Conservation (phyloP, 2,113 vertebrate species). For the Zeus faber region DNA sequence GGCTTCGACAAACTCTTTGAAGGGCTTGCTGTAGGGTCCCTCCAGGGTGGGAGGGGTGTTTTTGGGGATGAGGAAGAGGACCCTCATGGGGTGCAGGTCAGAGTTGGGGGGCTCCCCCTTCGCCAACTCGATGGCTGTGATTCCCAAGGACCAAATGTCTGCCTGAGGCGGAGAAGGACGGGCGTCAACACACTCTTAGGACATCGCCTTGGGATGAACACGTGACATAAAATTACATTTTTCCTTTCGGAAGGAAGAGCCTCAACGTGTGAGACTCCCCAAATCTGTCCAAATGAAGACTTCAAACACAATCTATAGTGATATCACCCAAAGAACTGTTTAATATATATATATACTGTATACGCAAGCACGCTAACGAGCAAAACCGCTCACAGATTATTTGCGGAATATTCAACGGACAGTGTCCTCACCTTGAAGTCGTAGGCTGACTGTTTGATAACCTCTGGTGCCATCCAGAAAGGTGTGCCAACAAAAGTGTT, state of each 20-base stretch:
- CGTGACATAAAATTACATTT: no score
- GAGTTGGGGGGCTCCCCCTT: conserved; percentile 98
- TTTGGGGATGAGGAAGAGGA: conserved; percentile 96
- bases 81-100: conserved; percentile 96
- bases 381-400: no score
- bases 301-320: no score
- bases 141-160: conserved; percentile 98
- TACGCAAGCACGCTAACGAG: no score
- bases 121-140: conserved; percentile 95
- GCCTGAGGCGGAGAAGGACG: no score
- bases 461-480: conserved; percentile 99
- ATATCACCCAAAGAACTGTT: no score
- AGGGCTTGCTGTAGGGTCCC: conserved; percentile 95
- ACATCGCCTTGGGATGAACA: no score
- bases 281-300: no score
- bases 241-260: no score
- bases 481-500: conserved; percentile 98
- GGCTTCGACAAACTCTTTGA: conserved; percentile 97
- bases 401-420: not conserved
- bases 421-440: conserved; percentile 88
- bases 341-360: no score
- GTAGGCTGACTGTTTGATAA: conserved; percentile 97
- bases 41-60: conserved; percentile 95
- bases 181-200: no score
- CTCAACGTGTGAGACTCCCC: no score